A percentile compares a stretch with the other conserved stretches of the same genome.
phyloP scores from a whole-genome alignment of 1,140 invertebrate species.

The Glossosoma conforme region DNA sequence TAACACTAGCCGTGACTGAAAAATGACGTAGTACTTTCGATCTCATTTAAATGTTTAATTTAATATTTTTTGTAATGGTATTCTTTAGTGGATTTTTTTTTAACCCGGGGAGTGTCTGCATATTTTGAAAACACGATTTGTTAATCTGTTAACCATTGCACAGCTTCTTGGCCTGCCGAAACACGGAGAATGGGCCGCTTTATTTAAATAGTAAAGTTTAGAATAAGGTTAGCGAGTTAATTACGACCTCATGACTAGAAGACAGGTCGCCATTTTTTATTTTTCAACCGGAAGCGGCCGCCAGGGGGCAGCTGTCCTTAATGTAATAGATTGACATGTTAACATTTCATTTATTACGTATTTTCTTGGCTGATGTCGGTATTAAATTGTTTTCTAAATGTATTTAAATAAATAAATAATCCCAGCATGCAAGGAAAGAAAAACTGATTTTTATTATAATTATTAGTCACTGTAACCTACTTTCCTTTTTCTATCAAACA shows the following conservation, averaged over 20 bases:
- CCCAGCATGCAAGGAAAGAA: slow-evolving; percentile 33
- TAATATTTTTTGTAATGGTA: slow-evolving; percentile 5
- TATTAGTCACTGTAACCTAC: no score
- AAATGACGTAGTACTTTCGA: not conserved
- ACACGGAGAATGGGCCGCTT: slow-evolving; percentile 7
- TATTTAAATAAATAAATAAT: slow-evolving; percentile 30
- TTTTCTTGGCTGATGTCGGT: slow-evolving; percentile 25
- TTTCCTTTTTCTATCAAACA: no score
- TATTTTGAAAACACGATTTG: slow-evolving; percentile 29
- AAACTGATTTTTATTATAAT: no score
- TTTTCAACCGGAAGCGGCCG: not conserved
- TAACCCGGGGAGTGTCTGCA: slow-evolving; percentile 14
- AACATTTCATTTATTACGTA: slow-evolving; percentile 29
- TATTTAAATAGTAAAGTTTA: slow-evolving; percentile 8
- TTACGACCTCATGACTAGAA: slow-evolving; percentile 9
- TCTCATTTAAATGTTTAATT: slow-evolving; percentile 10
- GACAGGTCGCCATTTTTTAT: slow-evolving; percentile 10
- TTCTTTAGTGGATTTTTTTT: slow-evolving; percentile 1
- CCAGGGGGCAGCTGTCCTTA: not conserved
- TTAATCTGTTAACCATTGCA: slow-evolving; percentile 23
- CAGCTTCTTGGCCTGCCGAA: slow-evolving; percentile 18
- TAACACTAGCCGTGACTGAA: not conserved
- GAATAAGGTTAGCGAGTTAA: slow-evolving; percentile 13
- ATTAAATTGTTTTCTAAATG: slow-evolving; percentile 27
- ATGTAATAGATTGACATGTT: slow-evolving; percentile 26